Evolutionary conservation across 2,797 vertebrate genomes (phyloP), one percentile per base, ranked within the genome.

Genomic region (Microchirus variegatus): DNA sequence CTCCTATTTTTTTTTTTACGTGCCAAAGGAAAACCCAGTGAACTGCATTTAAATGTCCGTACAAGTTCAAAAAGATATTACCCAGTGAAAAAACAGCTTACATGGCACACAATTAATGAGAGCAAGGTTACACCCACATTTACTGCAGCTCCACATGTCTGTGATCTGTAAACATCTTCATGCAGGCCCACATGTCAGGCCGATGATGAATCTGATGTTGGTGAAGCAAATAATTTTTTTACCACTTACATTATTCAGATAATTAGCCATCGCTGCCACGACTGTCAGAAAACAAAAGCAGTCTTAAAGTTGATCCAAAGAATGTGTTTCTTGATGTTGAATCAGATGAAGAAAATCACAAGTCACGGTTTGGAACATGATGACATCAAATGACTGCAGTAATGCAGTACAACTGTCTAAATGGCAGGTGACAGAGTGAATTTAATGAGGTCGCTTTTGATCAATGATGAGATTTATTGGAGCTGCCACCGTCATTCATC

Each of bases 131-230:
- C 66, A 74, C 62, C 59, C 69, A 62, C 67, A 72, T 55, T 73
- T 52, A 59, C 35, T 43, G 55, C 64, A 45, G 68, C 46, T 51
- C 49, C 51, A 22, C 53, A 59, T 72, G 72, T 53, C 69, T 41
- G 41, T 62, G 59, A 67, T 67, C 36, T 42, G 26, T 70, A 37
- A 82, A 83, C 73, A 79, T 41, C 45, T 45, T 4, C 18, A 31
- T 67, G 51, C 26, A 22, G 14, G 61, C 64, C 63, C 81, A 66
- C 79, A 81, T 87, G 82, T 86, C 73, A 73, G 67, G 47, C 47
- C 55, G 77, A 75, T 77, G 79, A 82, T 85, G 77, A 82, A 79
- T 79, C 61, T 40, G 59, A 84, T 84, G 72, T 75, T 81, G 77
- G 62, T 26, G 69, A 86, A 82, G 81, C 72, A 80, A 71, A 80